Evolutionary conservation across 2,888 invertebrate genomes (phyloP).

Genomic region (Agrochola litura): DNA sequence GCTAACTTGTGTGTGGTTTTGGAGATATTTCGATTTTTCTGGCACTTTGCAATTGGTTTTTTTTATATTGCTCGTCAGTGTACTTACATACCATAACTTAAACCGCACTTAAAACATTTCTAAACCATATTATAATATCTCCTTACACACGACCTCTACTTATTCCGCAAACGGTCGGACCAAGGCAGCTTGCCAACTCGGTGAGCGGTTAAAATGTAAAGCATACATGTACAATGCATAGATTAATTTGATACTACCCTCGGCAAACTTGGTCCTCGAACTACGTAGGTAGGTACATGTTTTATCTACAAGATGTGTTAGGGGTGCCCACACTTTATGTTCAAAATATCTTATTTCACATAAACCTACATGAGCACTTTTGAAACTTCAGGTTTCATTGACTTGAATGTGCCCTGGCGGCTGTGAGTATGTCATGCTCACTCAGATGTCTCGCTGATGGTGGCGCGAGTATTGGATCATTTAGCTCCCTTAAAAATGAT

Average conservation of each 20-base stretch:
- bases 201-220: slow-evolving; percentile 45
- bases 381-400: neutral
- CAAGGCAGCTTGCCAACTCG: slow-evolving; percentile 39
- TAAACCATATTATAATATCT: slow-evolving; percentile 18
- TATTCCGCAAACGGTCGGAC: slow-evolving; percentile 18
- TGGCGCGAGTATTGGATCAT: too few species aligned
- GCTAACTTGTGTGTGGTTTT: too few species aligned
- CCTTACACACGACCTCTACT: slow-evolving; percentile 9
- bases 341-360: neutral
- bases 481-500: too few species aligned
- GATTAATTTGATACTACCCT: slow-evolving; percentile 48
- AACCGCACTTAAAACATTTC: neutral
- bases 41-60: too few species aligned
- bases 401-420: too few species aligned
- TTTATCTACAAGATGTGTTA: slow-evolving; percentile 22
- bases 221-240: slow-evolving; percentile 24
- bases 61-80: too few species aligned
- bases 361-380: neutral
- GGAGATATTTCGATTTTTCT: too few species aligned
- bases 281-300: slow-evolving; percentile 4
- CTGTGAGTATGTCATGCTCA: too few species aligned
- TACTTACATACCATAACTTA: neutral
- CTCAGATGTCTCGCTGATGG: too few species aligned
- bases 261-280: slow-evolving; percentile 26
- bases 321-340: neutral